Conservation (phyloP, 2,113 vertebrate genomes). For the Madoqua kirkii region DNA sequence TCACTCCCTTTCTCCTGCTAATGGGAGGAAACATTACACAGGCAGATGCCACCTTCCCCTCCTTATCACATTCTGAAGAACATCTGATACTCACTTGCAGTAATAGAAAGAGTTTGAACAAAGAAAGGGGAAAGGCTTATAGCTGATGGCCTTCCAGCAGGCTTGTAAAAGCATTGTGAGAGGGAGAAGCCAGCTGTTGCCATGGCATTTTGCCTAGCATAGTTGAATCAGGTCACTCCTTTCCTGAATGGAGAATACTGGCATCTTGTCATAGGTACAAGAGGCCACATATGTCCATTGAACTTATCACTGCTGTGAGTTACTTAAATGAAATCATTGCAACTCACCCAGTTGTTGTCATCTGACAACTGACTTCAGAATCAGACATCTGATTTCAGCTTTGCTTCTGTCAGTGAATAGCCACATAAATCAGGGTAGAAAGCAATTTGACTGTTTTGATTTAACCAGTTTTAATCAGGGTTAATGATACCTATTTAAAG, state of each 20-base stretch:
- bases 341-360: not conserved
- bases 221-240: conserved; percentile 20
- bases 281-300: not conserved
- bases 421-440: not conserved
- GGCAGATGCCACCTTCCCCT: not conserved
- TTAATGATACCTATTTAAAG: conserved; percentile 31
- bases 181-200: conserved; percentile 44
- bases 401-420: not conserved
- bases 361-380: not conserved
- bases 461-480: not conserved
- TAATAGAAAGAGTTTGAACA: conserved; percentile 35
- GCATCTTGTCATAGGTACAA: not conserved
- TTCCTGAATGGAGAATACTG: conserved; percentile 18
- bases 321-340: not conserved
- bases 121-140: conserved; percentile 1
- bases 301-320: not conserved
- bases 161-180: conserved; percentile 10
- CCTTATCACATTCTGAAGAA: conserved; percentile 39
- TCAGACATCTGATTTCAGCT: not conserved
- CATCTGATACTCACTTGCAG: not conserved
- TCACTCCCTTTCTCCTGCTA: not conserved
- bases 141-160: conserved; percentile 31
- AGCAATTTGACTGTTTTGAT: conserved; percentile 10
- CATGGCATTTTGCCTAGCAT: conserved; percentile 35
- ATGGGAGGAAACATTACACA: conserved; percentile 26